Percentiles rank a stretch among this genome's conserved stretches.
Evolutionary conservation across 2,888 invertebrate genomes (phyloP).

Genomic region (Agonopterix heracliana): DNA sequence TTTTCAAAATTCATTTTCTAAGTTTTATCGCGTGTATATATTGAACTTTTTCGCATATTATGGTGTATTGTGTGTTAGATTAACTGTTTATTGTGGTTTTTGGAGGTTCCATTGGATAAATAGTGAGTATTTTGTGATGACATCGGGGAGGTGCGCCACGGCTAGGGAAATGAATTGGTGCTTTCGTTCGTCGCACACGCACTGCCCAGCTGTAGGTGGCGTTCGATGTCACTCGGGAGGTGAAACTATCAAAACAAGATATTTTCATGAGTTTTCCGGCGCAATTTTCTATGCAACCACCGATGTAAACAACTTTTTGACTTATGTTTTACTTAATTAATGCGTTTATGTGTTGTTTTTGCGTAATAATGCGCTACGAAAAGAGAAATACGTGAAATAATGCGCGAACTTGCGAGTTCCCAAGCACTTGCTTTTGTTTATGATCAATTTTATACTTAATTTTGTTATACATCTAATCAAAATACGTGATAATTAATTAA

Average conservation of each 20-base stretch:
- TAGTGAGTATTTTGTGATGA: slow-evolving; percentile 73
- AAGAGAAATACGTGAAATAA: slow-evolving; percentile 40
- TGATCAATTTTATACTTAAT: slow-evolving; percentile 38
- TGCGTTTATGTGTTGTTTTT: slow-evolving; percentile 7
- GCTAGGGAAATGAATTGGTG: slow-evolving; percentile 77
- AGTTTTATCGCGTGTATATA: slow-evolving; percentile 74
- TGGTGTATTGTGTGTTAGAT: slow-evolving; percentile 69
- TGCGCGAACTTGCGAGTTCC: slow-evolving; percentile 59
- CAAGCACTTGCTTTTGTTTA: slow-evolving; percentile 59
- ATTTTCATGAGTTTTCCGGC: slow-evolving; percentile 75
- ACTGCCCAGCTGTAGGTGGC: slow-evolving; percentile 76
- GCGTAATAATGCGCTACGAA: slow-evolving; percentile 15
- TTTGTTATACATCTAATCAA: slow-evolving; percentile 36
- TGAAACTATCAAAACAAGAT: slow-evolving; percentile 65
- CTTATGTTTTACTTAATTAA: slow-evolving; percentile 8
- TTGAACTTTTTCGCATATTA: slow-evolving; percentile 76
- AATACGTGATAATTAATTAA: slow-evolving; percentile 22
- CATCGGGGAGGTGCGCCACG: slow-evolving; percentile 76
- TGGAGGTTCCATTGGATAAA: slow-evolving; percentile 65
- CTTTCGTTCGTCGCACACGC: slow-evolving; percentile 77
- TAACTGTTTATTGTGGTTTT: slow-evolving; percentile 72
- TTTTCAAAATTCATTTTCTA: slow-evolving; percentile 77
- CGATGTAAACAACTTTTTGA: slow-evolving; percentile 43
- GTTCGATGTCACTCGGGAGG: slow-evolving; percentile 61
- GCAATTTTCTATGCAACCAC: slow-evolving; percentile 53